Conservation (phyloP, 2,797 vertebrate species). For the Chelonia mydas region DNA sequence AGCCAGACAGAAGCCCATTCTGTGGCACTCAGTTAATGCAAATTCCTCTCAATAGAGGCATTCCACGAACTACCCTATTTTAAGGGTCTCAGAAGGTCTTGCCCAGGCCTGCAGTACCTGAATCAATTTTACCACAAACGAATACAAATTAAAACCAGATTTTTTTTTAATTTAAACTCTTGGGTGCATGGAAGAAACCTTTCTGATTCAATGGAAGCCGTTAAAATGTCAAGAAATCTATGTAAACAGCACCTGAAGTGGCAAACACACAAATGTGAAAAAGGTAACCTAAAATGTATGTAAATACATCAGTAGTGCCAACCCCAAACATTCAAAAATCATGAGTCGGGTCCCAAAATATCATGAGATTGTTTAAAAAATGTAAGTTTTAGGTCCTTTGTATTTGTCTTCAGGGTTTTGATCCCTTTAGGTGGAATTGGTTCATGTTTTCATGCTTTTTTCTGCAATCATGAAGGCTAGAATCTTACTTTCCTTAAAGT, state of each 20-base stretch:
- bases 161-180: background rate
- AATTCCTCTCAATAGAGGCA: background rate
- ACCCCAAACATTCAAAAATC: fast-evolving
- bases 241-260: fast-evolving
- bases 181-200: background rate
- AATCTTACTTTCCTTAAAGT: background rate
- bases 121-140: background rate
- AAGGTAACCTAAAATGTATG: fast-evolving
- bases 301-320: background rate
- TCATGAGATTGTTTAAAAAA: background rate
- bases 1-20: background rate
- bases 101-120: background rate
- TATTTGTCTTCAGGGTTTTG: background rate
- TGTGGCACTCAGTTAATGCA: background rate
- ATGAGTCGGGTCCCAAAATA: background rate
- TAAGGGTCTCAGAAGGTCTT: background rate
- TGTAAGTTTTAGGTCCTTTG: background rate
- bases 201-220: background rate
- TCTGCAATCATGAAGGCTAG: background rate
- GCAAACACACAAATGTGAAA: fast-evolving
- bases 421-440: background rate
- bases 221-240: background rate
- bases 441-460: background rate
- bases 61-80: background rate
- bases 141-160: background rate